phyloP scores from a whole-genome alignment of 2,113 vertebrate genomes.

The Struthidea cinerea region DNA sequence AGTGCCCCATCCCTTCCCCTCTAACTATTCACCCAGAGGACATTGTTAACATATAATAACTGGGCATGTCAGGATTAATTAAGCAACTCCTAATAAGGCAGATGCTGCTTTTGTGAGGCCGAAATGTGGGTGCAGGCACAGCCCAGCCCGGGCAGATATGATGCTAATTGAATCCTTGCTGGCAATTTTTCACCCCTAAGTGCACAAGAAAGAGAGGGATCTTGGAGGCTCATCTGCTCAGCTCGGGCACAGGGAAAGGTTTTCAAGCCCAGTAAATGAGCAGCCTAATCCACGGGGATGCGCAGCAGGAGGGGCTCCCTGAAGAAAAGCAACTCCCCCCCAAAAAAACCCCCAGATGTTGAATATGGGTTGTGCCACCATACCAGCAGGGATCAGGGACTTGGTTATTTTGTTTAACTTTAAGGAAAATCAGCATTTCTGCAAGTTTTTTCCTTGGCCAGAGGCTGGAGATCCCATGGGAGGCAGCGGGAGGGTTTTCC shows the following conservation, averaged over 20 bases:
- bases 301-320: background rate
- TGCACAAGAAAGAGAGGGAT: slow-evolving; percentile 82
- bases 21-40: background rate
- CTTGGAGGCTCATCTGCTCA: slow-evolving; percentile 67
- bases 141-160: slow-evolving; percentile 54
- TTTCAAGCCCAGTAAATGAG: slow-evolving; percentile 59
- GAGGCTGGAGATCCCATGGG: background rate
- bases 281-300: slow-evolving; percentile 46
- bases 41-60: slow-evolving; percentile 24
- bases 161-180: slow-evolving; percentile 83
- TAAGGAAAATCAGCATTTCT: background rate
- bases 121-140: slow-evolving; percentile 19
- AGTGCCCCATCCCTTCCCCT: background rate
- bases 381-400: background rate
- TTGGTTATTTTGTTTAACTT: background rate
- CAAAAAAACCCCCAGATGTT: background rate
- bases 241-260: slow-evolving; percentile 48
- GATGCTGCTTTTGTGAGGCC: slow-evolving; percentile 68
- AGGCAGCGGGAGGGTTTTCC: rapidly evolving
- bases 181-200: slow-evolving; percentile 82
- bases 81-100: slow-evolving; percentile 77
- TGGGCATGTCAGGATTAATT: slow-evolving; percentile 78
- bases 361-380: background rate
- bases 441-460: background rate
- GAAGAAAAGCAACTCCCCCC: rapidly evolving